Percentiles rank a stretch among this genome's conserved stretches.
These are phyloP conservation scores for Drosophila longiperda DNA, from an alignment of 2,888 invertebrate species.

Conservation along the genomic window DNA sequence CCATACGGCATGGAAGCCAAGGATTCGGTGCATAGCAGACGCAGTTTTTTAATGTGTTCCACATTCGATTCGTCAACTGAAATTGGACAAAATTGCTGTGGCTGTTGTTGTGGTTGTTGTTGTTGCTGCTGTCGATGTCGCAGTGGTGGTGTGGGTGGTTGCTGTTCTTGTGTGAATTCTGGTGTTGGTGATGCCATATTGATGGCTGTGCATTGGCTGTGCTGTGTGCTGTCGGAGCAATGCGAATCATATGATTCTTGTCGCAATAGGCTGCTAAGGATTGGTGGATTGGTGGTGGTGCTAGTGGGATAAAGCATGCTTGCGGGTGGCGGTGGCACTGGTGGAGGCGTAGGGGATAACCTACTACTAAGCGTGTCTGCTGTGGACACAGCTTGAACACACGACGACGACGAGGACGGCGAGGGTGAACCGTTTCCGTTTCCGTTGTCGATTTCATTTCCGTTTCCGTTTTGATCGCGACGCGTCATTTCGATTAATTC, in stretches of 20 bases:
- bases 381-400: constrained; percentile 15
- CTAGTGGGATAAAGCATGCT: constrained; percentile 39
- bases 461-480: constrained; percentile 50
- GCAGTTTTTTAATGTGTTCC: constrained; percentile 86
- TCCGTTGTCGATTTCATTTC: constrained; percentile 5
- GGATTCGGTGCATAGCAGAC: constrained; percentile 88
- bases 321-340: constrained; percentile 64
- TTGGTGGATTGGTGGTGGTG: constrained; percentile 12
- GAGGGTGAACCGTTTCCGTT: neutral
- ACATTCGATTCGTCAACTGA: constrained; percentile 55
- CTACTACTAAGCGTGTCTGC: constrained; percentile 33
- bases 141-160: constrained; percentile 9
- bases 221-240: constrained; percentile 87
- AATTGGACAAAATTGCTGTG: constrained; percentile 47
- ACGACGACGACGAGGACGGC: neutral
- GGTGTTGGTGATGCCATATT: constrained; percentile 75
- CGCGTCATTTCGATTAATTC: constrained; percentile 81
- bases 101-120: constrained; percentile 17
- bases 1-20: constrained; percentile 90
- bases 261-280: constrained; percentile 75
- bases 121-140: constrained; percentile 12
- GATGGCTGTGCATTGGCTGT: constrained; percentile 89
- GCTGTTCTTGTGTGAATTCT: constrained; percentile 4
- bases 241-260: constrained; percentile 88
- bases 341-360: constrained; percentile 60